phyloP scores from a whole-genome alignment of 2,888 invertebrate species.

The Drosophila gaucha region DNA sequence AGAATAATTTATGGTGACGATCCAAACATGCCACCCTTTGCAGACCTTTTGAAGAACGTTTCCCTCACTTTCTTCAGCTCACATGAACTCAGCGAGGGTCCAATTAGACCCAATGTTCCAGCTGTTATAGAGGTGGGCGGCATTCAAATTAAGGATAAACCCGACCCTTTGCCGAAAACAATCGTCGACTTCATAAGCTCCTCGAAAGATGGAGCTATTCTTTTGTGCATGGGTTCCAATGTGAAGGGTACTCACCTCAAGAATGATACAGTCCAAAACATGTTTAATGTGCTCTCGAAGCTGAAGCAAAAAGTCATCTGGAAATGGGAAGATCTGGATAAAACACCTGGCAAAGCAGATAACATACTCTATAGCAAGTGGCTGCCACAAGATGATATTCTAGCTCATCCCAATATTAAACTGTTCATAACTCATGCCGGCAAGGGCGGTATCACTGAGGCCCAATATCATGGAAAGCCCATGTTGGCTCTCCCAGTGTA shows the following conservation, averaged over 20 bases:
- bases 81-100: constrained; percentile 77
- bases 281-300: constrained; percentile 87
- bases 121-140: constrained; percentile 81
- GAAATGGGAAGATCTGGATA: constrained; percentile 88
- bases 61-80: constrained; percentile 77
- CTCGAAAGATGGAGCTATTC: constrained; percentile 84
- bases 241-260: constrained; percentile 84
- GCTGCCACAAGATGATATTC: constrained; percentile 89
- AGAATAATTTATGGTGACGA: constrained; percentile 60
- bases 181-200: constrained; percentile 79
- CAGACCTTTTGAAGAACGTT: constrained; percentile 73
- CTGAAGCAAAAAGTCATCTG: constrained; percentile 88
- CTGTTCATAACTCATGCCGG: constrained; percentile 89
- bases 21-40: constrained; percentile 60
- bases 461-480: constrained; percentile 87
- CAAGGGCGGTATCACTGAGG: constrained; percentile 87
- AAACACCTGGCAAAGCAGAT: constrained; percentile 82
- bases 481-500: constrained; percentile 82
- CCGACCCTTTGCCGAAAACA: constrained; percentile 78
- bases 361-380: constrained; percentile 86
- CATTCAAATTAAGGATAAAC: too few relatives aligned
- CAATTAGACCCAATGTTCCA: constrained; percentile 79
- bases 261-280: constrained; percentile 85
- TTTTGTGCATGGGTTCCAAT: constrained; percentile 85
- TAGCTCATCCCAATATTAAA: constrained; percentile 87